A percentile compares a stretch with the other conserved stretches of the same genome.
These are phyloP conservation scores for Parapsyche elsis DNA, from an alignment of 1,140 invertebrate species.

Conservation along the genomic window DNA sequence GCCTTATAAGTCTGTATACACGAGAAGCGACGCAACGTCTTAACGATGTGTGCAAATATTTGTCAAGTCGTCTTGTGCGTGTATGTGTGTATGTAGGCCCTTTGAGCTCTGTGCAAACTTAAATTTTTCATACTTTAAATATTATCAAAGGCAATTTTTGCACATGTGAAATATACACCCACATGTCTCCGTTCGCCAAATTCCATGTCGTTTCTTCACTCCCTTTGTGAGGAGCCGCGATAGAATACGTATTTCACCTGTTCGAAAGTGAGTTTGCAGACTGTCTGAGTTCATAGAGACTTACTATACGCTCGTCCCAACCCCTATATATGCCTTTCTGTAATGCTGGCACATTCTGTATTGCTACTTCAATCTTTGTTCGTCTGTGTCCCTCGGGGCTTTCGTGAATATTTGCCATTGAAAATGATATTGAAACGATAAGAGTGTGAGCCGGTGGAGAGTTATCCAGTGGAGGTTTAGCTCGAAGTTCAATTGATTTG, in stretches of 20 bases:
- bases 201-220: not conserved
- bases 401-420: not conserved
- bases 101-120: constrained; percentile 6
- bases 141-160: constrained; percentile 15
- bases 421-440: not conserved
- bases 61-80: not conserved
- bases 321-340: too few relatives aligned
- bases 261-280: constrained; percentile 1
- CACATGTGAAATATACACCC: not conserved
- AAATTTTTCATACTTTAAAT: constrained; percentile 19
- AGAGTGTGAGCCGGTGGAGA: too few relatives aligned
- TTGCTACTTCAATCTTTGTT: constrained; percentile 12
- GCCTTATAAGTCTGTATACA: too few relatives aligned
- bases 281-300: too few relatives aligned
- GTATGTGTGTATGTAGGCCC: not conserved
- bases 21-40: not conserved
- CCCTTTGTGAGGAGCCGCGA: not conserved
- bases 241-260: not conserved
- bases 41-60: constrained; percentile 3
- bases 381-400: not conserved
- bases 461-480: too few relatives aligned
- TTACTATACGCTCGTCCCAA: too few relatives aligned
- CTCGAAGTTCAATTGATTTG: too few relatives aligned
- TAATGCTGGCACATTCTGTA: too few relatives aligned
- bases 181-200: not conserved